Conservation (phyloP, 1,140 invertebrate genomes). For the Dendrolimus punctatus region DNA sequence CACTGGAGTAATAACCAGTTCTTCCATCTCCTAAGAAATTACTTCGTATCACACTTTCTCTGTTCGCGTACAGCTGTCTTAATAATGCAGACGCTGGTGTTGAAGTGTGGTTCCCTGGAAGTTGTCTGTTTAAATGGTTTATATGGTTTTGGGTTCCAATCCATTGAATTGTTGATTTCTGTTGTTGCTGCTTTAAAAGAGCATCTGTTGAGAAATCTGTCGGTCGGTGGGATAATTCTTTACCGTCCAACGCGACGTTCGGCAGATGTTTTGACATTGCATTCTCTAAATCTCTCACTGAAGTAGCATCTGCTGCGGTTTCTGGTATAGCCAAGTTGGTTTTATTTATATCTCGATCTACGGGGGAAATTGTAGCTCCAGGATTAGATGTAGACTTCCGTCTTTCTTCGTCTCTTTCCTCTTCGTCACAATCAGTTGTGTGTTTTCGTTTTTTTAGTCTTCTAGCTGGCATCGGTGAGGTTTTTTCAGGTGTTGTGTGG, state of each 20-base stretch:
- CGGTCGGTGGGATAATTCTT: constrained; percentile 78
- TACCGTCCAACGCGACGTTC: constrained; percentile 67
- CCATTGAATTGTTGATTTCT: constrained; percentile 94
- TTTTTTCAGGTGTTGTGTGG: constrained; percentile 57
- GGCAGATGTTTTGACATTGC: constrained; percentile 97
- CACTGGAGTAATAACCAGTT: constrained; percentile 66
- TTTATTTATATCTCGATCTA: constrained; percentile 55
- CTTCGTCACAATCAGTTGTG: constrained; percentile 57
- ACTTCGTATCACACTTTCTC: constrained; percentile 94
- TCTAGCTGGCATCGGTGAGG: constrained; percentile 63
- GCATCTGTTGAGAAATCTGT: constrained; percentile 92
- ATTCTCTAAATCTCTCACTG: constrained; percentile 93
- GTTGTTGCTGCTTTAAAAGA: constrained; percentile 85
- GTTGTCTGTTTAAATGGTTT: constrained; percentile 78
- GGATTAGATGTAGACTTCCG: constrained; percentile 74
- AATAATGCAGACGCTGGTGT: constrained; percentile 88
- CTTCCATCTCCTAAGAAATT: constrained; percentile 84
- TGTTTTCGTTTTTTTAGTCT: constrained; percentile 66
- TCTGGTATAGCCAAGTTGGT: constrained; percentile 58
- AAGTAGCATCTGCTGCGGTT: constrained; percentile 69
- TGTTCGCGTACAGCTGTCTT: constrained; percentile 91
- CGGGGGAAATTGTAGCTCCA: constrained; percentile 45
- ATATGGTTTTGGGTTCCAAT: constrained; percentile 85
- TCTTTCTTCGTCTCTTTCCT: constrained; percentile 63
- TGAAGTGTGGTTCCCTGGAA: constrained; percentile 66